Conservation (phyloP, 2,797 vertebrate species). For the Pelobates cultripes region DNA sequence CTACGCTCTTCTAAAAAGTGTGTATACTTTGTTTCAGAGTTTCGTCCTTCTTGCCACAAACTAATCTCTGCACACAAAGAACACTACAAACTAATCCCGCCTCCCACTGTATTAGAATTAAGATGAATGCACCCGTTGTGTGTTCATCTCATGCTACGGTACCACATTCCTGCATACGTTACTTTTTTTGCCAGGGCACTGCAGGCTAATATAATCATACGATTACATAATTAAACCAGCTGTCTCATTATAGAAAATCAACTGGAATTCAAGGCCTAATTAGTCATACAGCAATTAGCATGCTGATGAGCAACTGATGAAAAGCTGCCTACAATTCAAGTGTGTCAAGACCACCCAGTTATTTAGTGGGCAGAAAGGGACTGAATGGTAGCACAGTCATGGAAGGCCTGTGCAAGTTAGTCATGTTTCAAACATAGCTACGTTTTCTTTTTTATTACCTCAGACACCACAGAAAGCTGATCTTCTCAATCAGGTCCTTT, state of each 20-base stretch:
- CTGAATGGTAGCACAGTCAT: conserved; percentile 32
- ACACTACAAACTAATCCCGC: conserved; percentile 25
- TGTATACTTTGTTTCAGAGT: neutral
- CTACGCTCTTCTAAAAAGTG: too few relatives aligned
- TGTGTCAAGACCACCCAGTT: conserved; percentile 74
- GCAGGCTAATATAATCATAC: conserved; percentile 86
- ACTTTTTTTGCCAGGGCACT: conserved; percentile 73
- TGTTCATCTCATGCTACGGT: conserved; percentile 57
- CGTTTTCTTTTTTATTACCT: conserved; percentile 30
- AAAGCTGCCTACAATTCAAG: conserved; percentile 74
- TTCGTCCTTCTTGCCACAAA: conserved; percentile 28
- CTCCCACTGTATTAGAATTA: conserved; percentile 43
- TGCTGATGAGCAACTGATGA: conserved; percentile 83
- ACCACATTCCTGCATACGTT: conserved; percentile 63
- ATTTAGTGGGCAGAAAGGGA: conserved; percentile 52
- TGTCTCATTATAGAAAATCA: conserved; percentile 91
- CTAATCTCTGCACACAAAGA: conserved; percentile 32
- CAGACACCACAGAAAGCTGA: conserved; percentile 33
- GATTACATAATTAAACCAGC: conserved; percentile 93
- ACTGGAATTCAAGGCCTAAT: conserved; percentile 90
- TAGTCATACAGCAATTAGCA: conserved; percentile 89
- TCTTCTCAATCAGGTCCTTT: conserved; percentile 29
- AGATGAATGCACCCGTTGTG: conserved; percentile 60
- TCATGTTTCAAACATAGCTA: conserved; percentile 30
- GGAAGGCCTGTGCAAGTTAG: conserved; percentile 26